Conservation (phyloP, 2,113 vertebrate genomes). For the Seriola aureovittata region DNA sequence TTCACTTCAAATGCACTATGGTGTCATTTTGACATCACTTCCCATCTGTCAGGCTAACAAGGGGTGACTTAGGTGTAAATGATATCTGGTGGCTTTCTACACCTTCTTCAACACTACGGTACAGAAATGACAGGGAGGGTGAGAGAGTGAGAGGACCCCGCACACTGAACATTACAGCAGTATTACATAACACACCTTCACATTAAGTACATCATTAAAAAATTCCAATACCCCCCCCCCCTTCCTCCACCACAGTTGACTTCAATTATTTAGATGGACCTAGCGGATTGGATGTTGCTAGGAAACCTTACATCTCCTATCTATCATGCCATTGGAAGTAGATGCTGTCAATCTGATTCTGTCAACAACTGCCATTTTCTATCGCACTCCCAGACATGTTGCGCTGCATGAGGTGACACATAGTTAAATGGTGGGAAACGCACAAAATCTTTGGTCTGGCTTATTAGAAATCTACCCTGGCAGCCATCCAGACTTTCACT, state of each 20-base stretch:
- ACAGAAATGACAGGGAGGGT: neutral
- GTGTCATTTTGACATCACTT: slow-evolving; percentile 47
- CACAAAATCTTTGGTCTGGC: neutral
- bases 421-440: neutral
- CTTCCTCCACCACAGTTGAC: neutral
- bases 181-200: slow-evolving; percentile 36
- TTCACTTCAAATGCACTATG: slow-evolving; percentile 7
- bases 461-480: neutral
- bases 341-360: slow-evolving; percentile 41
- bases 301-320: slow-evolving; percentile 46
- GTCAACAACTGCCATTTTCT: slow-evolving; percentile 55
- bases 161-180: neutral
- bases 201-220: slow-evolving; percentile 17
- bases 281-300: slow-evolving; percentile 61
- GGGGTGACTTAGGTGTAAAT: neutral
- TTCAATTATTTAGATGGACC: slow-evolving; percentile 36
- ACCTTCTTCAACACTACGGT: neutral
- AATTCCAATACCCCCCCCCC: neutral
- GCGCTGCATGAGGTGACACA: slow-evolving; percentile 2
- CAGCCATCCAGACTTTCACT: neutral
- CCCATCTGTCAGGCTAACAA: neutral
- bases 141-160: neutral
- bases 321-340: slow-evolving; percentile 25
- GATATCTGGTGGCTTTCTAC: neutral
- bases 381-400: neutral